Percentiles rank a stretch among this genome's conserved stretches.
Conservation (phyloP, 2,113 vertebrate genomes). For the Coryphaenoides rupestris region DNA sequence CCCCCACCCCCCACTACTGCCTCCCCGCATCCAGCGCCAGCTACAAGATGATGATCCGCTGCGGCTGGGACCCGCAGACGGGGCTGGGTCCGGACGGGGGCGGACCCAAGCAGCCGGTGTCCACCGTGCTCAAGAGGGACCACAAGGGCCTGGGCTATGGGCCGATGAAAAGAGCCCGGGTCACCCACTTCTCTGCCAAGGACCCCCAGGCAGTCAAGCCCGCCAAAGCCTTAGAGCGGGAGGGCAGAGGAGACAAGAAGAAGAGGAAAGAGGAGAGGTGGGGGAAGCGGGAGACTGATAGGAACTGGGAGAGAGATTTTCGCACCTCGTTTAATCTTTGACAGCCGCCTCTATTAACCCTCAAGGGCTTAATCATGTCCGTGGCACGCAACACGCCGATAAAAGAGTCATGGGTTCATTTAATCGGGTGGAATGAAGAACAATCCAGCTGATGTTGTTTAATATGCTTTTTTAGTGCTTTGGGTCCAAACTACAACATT, state of each 20-base stretch:
- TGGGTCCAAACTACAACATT: too few relatives aligned
- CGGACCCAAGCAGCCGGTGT: constrained; percentile 61
- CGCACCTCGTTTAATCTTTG: constrained; percentile 60
- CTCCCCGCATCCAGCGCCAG: constrained; percentile 68
- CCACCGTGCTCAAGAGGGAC: constrained; percentile 77
- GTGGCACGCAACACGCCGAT: too few relatives aligned
- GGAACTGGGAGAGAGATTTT: constrained; percentile 62
- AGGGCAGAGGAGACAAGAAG: constrained; percentile 30
- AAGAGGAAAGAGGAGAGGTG: constrained; percentile 30
- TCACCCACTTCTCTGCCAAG: constrained; percentile 75
- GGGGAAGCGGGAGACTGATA: too few relatives aligned
- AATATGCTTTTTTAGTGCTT: too few relatives aligned
- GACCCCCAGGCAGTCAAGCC: constrained; percentile 65
- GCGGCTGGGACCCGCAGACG: constrained; percentile 65
- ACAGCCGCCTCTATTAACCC: too few relatives aligned
- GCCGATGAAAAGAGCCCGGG: constrained; percentile 53
- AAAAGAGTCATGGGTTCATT: too few relatives aligned
- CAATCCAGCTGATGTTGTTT: too few relatives aligned
- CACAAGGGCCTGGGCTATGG: constrained; percentile 80
- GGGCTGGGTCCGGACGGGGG: constrained; percentile 67
- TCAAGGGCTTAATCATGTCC: too few relatives aligned
- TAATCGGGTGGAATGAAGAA: too few relatives aligned
- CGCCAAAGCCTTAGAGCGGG: constrained; percentile 28
- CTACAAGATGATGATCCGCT: constrained; percentile 71
- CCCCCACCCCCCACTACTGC: constrained; percentile 69